Evolutionary conservation across 1,140 invertebrate genomes (phyloP).

Genomic region (Drosophila bocqueti): DNA sequence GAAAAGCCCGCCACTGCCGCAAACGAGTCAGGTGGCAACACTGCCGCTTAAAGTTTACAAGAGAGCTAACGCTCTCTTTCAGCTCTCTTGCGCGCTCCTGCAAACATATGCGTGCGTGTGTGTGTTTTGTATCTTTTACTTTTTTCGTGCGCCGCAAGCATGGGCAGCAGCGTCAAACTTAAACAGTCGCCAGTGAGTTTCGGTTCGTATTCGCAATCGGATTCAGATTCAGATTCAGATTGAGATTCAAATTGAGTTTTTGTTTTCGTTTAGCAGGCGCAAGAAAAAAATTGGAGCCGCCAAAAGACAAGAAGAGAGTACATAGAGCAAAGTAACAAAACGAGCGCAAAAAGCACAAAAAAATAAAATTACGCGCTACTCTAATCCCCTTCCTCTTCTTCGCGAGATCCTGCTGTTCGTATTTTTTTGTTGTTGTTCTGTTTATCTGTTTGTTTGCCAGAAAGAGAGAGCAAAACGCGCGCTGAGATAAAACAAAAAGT

Average conservation of each 20-base stretch:
- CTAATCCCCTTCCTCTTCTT: slow-evolving; percentile 5
- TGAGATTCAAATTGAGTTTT: slow-evolving; percentile 12
- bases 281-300: slow-evolving; percentile 2
- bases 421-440: slow-evolving; percentile 22
- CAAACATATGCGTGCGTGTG: slow-evolving; percentile 63
- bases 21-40: slow-evolving; percentile 54
- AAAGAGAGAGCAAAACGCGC: slow-evolving; percentile 63
- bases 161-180: slow-evolving; percentile 58
- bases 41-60: slow-evolving; percentile 58
- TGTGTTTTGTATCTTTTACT: slow-evolving; percentile 80
- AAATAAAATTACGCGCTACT: slow-evolving; percentile 13
- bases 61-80: slow-evolving; percentile 33
- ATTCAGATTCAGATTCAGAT: slow-evolving; percentile 15
- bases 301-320: slow-evolving; percentile 8
- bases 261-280: slow-evolving; percentile 9
- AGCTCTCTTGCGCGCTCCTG: slow-evolving; percentile 55
- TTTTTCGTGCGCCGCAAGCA: slow-evolving; percentile 51
- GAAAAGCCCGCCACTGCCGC: slow-evolving; percentile 24
- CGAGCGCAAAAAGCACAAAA: slow-evolving; percentile 2
- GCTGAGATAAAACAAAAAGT: slow-evolving; percentile 57
- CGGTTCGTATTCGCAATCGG: slow-evolving; percentile 65
- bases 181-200: slow-evolving; percentile 61
- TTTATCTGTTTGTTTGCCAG: slow-evolving; percentile 34
- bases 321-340: neutral
- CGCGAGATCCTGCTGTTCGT: slow-evolving; percentile 20